Evolutionary conservation across 2,888 invertebrate species (phyloP).

Genomic region (Dynastes hyllus): DNA sequence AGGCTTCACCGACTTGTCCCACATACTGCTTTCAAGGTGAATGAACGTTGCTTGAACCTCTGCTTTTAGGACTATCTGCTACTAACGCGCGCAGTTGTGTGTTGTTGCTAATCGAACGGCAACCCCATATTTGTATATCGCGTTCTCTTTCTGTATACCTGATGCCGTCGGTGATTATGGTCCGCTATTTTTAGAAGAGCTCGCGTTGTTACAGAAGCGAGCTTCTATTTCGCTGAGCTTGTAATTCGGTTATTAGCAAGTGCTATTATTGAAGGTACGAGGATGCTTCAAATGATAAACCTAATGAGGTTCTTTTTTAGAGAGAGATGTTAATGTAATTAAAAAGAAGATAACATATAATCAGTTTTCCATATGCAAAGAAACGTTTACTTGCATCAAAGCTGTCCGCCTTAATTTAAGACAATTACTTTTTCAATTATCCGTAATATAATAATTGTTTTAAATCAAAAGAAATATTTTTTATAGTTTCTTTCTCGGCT

Average conservation of each 20-base stretch:
- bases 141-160: conserved; percentile 28
- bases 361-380: no score
- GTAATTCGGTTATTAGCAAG: conserved; percentile 3
- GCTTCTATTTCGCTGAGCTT: conserved; percentile 16
- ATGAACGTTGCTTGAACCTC: conserved; percentile 50
- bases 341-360: no score
- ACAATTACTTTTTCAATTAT: no score
- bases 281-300: not conserved
- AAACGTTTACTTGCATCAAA: no score
- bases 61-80: conserved; percentile 30
- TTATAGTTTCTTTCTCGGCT: no score
- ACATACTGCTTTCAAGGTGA: conserved; percentile 57
- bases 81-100: not conserved
- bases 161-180: conserved; percentile 20
- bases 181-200: conserved; percentile 35
- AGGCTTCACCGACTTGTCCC: conserved; percentile 53
- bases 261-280: conserved; percentile 14
- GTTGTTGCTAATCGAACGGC: not conserved
- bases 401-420: no score
- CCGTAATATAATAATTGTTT: no score
- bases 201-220: not conserved
- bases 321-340: no score
- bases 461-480: no score
- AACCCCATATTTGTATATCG: conserved; percentile 40
- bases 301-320: not conserved